Conservation (phyloP, 2,797 vertebrate species). For the Pipistrellus pygmaeus region DNA sequence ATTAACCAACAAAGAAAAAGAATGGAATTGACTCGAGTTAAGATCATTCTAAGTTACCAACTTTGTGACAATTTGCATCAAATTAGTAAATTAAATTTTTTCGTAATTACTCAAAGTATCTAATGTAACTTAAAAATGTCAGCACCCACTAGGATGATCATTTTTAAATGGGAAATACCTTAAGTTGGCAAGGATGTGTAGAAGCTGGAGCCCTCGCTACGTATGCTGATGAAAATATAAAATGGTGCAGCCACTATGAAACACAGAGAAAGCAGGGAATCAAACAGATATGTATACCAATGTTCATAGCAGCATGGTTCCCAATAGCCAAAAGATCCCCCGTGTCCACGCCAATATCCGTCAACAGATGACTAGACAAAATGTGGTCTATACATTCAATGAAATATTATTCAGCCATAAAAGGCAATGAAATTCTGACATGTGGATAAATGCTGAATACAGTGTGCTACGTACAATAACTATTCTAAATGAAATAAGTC, state of each 20-base stretch:
- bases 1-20: slow-evolving; percentile 34
- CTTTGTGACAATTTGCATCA: slow-evolving; percentile 6
- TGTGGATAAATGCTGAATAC: not conserved
- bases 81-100: slow-evolving; percentile 39
- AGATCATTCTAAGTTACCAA: slow-evolving; percentile 14
- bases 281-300: not conserved
- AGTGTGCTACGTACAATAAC: slow-evolving; percentile 4
- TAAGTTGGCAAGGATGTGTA: not conserved
- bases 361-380: not conserved
- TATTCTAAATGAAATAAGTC: slow-evolving; percentile 13
- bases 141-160: not conserved
- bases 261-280: not conserved
- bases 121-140: slow-evolving; percentile 43
- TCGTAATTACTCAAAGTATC: not conserved
- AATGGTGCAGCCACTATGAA: not conserved
- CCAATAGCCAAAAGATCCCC: not conserved
- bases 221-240: not conserved
- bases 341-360: not conserved
- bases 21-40: slow-evolving; percentile 34
- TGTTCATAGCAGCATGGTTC: not conserved
- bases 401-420: slow-evolving; percentile 5
- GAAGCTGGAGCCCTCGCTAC: not conserved
- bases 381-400: not conserved
- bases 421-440: slow-evolving; percentile 52
- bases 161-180: not conserved